Evolutionary conservation across 2,888 invertebrate genomes (phyloP).

Genomic region (Tiliacea aurago): DNA sequence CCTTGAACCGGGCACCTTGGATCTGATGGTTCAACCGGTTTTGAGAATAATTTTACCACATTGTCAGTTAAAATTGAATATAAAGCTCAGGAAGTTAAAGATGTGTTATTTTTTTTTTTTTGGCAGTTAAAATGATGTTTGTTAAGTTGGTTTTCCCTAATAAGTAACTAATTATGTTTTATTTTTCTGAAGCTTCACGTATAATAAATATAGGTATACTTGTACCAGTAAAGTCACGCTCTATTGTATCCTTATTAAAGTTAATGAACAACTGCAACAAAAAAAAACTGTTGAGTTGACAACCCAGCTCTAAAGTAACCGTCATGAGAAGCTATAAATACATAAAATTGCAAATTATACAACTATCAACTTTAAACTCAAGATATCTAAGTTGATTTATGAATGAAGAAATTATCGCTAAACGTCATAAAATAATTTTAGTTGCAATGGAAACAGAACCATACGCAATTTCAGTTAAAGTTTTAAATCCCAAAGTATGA

Average conservation of each 20-base stretch:
- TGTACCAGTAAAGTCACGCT: neutral
- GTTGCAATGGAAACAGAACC: no score
- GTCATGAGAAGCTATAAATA: no score
- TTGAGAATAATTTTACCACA: constrained; percentile 48
- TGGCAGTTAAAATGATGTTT: constrained; percentile 13
- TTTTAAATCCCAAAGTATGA: no score
- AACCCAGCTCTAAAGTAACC: neutral
- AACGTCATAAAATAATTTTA: no score
- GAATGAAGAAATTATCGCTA: no score
- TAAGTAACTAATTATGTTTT: neutral
- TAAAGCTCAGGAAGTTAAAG: constrained; percentile 38
- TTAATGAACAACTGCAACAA: neutral
- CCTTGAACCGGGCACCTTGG: constrained; percentile 61
- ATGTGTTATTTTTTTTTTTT: constrained; percentile 32
- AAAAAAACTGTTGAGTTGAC: neutral
- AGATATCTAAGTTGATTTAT: no score
- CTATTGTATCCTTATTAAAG: neutral
- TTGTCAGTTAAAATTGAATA: constrained; percentile 40
- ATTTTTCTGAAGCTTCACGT: neutral
- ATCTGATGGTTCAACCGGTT: constrained; percentile 63
- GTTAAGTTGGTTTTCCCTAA: constrained; percentile 1
- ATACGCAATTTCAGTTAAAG: no score
- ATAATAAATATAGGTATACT: constrained; percentile 2
- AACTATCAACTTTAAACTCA: no score
- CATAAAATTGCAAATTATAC: no score